A percentile compares a stretch with the other conserved stretches of the same genome.
Evolutionary conservation across 2,113 vertebrate genomes (phyloP).

Genomic region (Tragelaphus strepsiceros): DNA sequence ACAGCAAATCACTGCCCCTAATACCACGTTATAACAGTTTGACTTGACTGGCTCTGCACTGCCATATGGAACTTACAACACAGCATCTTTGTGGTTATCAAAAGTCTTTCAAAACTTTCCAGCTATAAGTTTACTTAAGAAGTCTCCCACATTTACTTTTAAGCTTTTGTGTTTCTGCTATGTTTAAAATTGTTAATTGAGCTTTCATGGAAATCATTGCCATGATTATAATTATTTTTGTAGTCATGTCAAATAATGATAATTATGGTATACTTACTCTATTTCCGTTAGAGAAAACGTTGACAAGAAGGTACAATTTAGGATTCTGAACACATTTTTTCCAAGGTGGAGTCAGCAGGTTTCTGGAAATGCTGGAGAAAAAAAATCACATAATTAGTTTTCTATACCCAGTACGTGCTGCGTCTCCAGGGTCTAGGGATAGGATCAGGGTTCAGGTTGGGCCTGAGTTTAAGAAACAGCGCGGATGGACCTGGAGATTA

Average conservation of each 20-base stretch:
- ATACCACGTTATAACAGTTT: neutral
- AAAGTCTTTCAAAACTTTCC: constrained; percentile 41
- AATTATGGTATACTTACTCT: neutral
- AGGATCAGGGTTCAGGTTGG: neutral
- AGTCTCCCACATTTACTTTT: constrained; percentile 38
- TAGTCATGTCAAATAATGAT: constrained; percentile 12
- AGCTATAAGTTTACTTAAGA: constrained; percentile 42
- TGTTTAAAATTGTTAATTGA: constrained; percentile 32
- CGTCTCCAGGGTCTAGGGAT: neutral
- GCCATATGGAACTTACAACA: neutral
- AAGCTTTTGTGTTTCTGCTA: constrained; percentile 34
- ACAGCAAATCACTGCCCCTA: neutral
- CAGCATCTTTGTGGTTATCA: neutral
- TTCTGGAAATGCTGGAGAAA: neutral
- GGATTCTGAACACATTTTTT: constrained; percentile 21
- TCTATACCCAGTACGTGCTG: neutral
- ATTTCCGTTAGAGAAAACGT: constrained; percentile 1
- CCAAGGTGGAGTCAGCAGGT: neutral
- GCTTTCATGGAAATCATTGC: neutral
- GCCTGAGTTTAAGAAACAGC: neutral
- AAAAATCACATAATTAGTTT: neutral
- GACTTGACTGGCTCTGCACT: neutral
- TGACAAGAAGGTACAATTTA: neutral
- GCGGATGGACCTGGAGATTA: neutral
- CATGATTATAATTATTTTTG: neutral